These are phyloP conservation scores for Pachyrhynchus sulphureomaculatus DNA, from an alignment of 1,140 invertebrate genomes.

Conservation along the genomic window DNA sequence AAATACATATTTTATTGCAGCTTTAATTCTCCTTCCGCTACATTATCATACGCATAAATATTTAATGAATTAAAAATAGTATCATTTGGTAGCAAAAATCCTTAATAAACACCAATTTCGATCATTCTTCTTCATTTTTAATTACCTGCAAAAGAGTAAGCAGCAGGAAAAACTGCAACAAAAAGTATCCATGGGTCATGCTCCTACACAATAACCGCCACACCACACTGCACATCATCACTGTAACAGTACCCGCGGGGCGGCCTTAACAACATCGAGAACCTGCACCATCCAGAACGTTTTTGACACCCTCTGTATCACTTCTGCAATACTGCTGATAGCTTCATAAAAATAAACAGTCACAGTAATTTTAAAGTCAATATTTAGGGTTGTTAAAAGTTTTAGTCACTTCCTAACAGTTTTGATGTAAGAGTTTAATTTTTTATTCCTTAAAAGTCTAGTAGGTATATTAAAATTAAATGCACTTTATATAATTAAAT, in stretches of 20 bases:
- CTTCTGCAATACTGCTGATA: neutral
- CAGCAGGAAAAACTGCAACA: constrained; percentile 53
- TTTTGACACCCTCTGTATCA: neutral
- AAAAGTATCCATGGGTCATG: constrained; percentile 56
- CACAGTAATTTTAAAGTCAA: too few species aligned
- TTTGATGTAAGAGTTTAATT: too few species aligned
- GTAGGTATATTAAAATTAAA: too few species aligned
- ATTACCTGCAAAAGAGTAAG: constrained; percentile 52
- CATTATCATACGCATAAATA: too few species aligned
- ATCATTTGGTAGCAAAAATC: too few species aligned
- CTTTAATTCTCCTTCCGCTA: too few species aligned
- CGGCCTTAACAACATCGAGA: constrained; percentile 36
- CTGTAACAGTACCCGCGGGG: constrained; percentile 32
- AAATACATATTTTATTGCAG: too few species aligned
- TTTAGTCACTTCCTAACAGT: too few species aligned
- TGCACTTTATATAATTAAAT: neutral
- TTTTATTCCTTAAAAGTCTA: too few species aligned
- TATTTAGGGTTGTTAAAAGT: too few species aligned
- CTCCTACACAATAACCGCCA: constrained; percentile 54
- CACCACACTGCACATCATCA: constrained; percentile 55
- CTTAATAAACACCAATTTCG: constrained; percentile 13
- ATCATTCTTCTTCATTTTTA: constrained; percentile 1
- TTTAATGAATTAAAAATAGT: too few species aligned
- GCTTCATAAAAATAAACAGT: neutral
- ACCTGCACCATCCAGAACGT: constrained; percentile 19